phyloP scores from a whole-genome alignment of 2,888 invertebrate genomes.

The Leptodirus hochenwartii region DNA sequence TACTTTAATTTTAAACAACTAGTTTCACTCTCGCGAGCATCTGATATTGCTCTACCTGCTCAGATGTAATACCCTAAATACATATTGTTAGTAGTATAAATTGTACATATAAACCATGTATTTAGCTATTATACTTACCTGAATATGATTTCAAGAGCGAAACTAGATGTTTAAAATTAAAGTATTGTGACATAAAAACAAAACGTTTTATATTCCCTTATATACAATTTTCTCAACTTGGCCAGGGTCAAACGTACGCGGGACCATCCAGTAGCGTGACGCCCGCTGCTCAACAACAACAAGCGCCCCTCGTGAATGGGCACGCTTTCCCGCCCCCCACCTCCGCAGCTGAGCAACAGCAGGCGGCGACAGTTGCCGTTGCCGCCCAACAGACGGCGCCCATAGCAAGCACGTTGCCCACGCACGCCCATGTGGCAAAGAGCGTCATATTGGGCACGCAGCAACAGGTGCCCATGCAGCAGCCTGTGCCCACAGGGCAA shows the following conservation, averaged over 20 bases:
- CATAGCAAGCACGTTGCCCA: slow-evolving; percentile 19
- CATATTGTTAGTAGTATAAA: too few relatives aligned
- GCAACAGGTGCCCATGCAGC: slow-evolving; percentile 15
- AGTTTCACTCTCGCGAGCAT: too few relatives aligned
- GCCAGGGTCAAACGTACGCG: slow-evolving; percentile 25
- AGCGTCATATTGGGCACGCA: slow-evolving; percentile 20
- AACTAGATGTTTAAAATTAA: too few relatives aligned
- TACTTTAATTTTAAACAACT: too few relatives aligned
- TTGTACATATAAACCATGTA: too few relatives aligned
- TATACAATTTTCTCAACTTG: too few relatives aligned
- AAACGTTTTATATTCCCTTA: too few relatives aligned
- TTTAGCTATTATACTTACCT: too few relatives aligned
- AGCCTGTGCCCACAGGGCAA: slow-evolving; percentile 4
- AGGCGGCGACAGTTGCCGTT: slow-evolving; percentile 13
- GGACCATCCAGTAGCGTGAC: slow-evolving; percentile 8
- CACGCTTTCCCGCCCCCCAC: slow-evolving; percentile 19
- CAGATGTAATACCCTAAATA: too few relatives aligned
- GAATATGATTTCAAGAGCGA: too few relatives aligned
- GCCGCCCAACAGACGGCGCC: slow-evolving; percentile 4
- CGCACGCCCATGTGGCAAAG: slow-evolving; percentile 23
- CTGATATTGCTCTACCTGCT: too few relatives aligned
- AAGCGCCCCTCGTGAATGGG: slow-evolving; percentile 23
- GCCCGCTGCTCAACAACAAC: slow-evolving; percentile 8
- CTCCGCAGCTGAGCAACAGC: slow-evolving; percentile 14
- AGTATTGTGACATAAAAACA: too few relatives aligned